phyloP scores from a whole-genome alignment of 35 echinoderm and acorn worm genomes.

The Stichopus chloronotus region DNA sequence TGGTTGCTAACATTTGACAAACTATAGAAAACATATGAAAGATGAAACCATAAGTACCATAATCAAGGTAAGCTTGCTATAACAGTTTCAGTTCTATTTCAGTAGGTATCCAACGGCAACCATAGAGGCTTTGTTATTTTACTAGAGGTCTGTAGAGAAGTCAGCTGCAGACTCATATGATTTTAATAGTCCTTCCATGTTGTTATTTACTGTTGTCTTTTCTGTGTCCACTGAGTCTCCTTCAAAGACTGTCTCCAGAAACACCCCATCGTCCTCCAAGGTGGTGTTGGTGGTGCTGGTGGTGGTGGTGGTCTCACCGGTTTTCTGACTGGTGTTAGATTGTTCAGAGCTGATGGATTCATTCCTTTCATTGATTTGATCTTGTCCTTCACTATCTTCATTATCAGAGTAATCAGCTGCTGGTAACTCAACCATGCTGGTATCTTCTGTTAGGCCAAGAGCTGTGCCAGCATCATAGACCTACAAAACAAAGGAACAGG shows the following conservation, averaged over 20 bases:
- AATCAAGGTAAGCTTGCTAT: too few relatives aligned
- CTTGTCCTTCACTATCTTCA: slow-evolving; percentile 47
- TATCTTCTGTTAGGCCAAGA: slow-evolving; percentile 20
- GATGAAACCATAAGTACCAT: too few relatives aligned
- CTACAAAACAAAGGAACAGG: not conserved
- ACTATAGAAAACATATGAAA: too few relatives aligned
- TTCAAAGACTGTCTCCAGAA: slow-evolving; percentile 2
- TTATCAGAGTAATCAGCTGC: slow-evolving; percentile 23
- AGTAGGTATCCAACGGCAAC: too few relatives aligned
- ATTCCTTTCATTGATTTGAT: not conserved
- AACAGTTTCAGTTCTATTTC: too few relatives aligned
- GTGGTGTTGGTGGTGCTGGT: not conserved
- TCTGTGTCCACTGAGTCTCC: not conserved
- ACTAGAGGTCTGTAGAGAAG: slow-evolving; percentile 14
- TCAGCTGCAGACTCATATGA: not conserved
- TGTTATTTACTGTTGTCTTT: not conserved
- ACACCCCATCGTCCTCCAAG: not conserved
- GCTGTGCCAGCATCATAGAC: slow-evolving; percentile 54
- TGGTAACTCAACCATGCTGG: not conserved
- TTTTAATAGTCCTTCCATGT: slow-evolving; percentile 9
- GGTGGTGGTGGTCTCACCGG: not conserved
- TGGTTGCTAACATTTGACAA: too few relatives aligned
- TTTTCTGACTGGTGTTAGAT: not conserved
- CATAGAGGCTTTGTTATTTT: too few relatives aligned
- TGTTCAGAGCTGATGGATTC: not conserved